Evolutionary conservation across 2,113 vertebrate genomes (phyloP), one percentile per base, ranked within the genome.

Genomic region (Noturus placidus): DNA sequence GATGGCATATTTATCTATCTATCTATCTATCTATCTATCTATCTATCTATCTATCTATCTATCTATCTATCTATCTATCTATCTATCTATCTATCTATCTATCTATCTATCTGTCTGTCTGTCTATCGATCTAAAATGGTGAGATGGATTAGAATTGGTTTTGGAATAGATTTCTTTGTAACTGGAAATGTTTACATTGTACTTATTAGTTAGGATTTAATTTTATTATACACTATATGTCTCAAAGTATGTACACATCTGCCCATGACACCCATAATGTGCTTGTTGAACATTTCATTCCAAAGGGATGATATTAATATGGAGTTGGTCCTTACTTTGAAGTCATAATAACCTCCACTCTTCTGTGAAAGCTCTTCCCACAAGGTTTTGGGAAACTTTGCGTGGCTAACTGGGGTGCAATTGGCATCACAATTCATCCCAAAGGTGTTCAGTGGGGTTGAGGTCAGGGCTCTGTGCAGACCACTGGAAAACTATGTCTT

Each of bases 21-120:
- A 35, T 81, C 79, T 81, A 10, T 57, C 79, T 81, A 10, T 59
- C 79, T 81, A 4, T 57, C 79, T 81, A 11, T 57, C 52, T 81
- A 20, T 57, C 78, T 81, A 20, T 35, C 67, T 65, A 14, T 65
- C 63, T 65, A 4, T 65, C 27, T 65, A 4, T 65, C 63, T 65
- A 14, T 65, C 63, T 65, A 25, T 79, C 76, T 78, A 50, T 50
- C 38, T 50, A 22, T 50, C 38, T 50, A 78, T 78, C 38, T 78
- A 50, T 78, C 76, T 50, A 52, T 78, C 76, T 27, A 33, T n/a
- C 38, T 42, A 2, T 42, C 38, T 42, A 4, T 42, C 38, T 42
- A 3, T 42, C 38, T 42, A 3, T 42, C 38, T 42, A 5, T 42
- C 38, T 42, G 38, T 42, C 38, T 42, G 5, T 42, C 38, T 42